Conservation (phyloP, 2,113 vertebrate genomes). For the Grallaria varia region DNA sequence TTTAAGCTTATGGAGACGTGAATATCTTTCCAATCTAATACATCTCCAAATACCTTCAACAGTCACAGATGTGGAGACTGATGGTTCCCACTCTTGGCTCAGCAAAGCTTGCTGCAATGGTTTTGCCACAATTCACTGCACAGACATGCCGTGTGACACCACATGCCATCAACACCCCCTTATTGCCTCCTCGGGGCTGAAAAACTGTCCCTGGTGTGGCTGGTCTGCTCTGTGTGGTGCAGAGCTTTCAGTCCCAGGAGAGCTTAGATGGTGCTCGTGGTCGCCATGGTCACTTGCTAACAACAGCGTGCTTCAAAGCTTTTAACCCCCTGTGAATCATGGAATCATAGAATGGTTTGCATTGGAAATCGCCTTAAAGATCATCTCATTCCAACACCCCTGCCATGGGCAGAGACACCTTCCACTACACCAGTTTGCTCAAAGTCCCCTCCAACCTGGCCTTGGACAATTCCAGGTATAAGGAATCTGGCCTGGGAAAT, state of each 20-base stretch:
- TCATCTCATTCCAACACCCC: not conserved
- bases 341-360: not conserved
- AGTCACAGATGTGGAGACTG: not conserved
- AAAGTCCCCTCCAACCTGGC: fast-evolving
- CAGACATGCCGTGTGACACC: not conserved
- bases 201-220: not conserved
- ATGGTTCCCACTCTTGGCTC: not conserved
- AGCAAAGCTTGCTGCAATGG: not conserved
- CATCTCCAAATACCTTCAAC: not conserved
- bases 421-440: not conserved
- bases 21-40: not conserved
- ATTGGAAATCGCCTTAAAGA: not conserved
- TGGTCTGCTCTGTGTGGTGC: not conserved
- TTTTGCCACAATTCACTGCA: not conserved
- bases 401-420: not conserved
- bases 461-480: not conserved
- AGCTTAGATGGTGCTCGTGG: not conserved
- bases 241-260: not conserved
- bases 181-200: not conserved
- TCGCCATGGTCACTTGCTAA: not conserved
- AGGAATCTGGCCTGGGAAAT: not conserved
- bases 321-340: not conserved
- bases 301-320: not conserved
- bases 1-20: not conserved
- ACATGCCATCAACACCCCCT: not conserved